Conservation (phyloP, 2,113 vertebrate genomes). For the Panurus biarmicus region DNA sequence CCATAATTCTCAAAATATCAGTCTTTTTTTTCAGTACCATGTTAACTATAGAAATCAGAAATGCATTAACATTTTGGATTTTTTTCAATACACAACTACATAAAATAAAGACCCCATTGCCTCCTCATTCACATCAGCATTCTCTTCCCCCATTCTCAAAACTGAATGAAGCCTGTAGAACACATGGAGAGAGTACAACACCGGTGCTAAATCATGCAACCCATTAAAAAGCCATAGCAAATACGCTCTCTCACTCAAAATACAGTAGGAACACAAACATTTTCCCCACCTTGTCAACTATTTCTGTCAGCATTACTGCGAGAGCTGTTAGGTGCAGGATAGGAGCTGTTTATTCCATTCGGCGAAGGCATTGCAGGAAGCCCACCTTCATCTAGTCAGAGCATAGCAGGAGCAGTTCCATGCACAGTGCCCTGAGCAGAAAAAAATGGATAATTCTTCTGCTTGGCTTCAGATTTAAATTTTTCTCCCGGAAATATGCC, state of each 20-base stretch:
- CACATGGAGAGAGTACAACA: neutral
- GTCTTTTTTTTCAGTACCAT: neutral
- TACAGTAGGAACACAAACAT: neutral
- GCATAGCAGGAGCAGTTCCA: constrained; percentile 21
- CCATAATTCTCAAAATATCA: neutral
- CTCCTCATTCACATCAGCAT: neutral
- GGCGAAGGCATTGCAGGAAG: constrained; percentile 18
- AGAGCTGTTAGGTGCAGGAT: neutral
- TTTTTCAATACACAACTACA: neutral
- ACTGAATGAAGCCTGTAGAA: neutral
- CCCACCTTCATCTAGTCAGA: constrained; percentile 50
- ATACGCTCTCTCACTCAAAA: neutral
- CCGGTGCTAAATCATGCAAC: neutral
- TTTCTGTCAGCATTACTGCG: constrained; percentile 52
- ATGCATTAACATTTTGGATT: neutral
- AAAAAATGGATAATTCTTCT: constrained; percentile 27
- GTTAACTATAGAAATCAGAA: neutral
- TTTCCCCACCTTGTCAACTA: constrained; percentile 56
- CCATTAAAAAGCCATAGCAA: neutral
- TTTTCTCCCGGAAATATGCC: constrained; percentile 35
- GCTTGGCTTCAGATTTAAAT: constrained; percentile 41
- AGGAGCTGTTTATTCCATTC: constrained; percentile 20
- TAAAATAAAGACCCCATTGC: neutral
- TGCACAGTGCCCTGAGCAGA: constrained; percentile 6
- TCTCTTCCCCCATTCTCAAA: neutral